These are phyloP conservation scores for Apoda limacodes DNA, from an alignment of 2,888 invertebrate genomes.

Conservation along the genomic window DNA sequence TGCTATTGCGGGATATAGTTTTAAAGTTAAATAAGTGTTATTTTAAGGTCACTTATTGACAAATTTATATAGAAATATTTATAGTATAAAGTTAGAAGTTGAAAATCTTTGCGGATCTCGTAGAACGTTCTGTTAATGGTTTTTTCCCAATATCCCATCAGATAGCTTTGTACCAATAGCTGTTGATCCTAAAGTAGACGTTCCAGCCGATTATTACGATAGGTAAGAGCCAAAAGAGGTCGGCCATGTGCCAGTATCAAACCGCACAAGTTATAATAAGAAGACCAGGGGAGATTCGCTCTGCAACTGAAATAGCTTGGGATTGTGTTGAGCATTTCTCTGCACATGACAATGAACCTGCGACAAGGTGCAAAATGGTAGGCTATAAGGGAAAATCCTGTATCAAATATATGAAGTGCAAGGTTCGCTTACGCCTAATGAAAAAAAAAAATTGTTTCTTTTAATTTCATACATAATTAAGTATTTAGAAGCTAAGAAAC, in stretches of 20 bases:
- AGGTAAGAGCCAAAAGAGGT: conserved; percentile 19
- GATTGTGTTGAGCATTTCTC: conserved; percentile 20
- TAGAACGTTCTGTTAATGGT: no score
- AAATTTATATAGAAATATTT: no score
- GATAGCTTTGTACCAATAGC: conserved; percentile 20
- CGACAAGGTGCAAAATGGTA: conserved; percentile 15
- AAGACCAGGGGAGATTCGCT: conserved; percentile 18
- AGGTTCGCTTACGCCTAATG: conserved; percentile 5
- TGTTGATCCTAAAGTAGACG: conserved; percentile 19
- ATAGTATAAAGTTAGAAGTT: no score
- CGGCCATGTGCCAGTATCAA: conserved; percentile 19
- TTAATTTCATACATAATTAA: conserved; percentile 13
- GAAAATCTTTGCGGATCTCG: no score
- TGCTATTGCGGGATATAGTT: no score
- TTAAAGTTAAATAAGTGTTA: no score
- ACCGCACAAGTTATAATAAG: conserved; percentile 14
- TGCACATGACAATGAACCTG: conserved; percentile 15
- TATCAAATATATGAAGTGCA: not conserved
- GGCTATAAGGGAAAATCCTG: conserved; percentile 4
- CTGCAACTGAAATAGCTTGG: conserved; percentile 17
- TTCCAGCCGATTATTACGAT: conserved; percentile 21
- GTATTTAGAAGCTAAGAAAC: no score
- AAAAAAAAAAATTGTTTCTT: conserved; percentile 19
- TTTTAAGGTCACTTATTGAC: no score
- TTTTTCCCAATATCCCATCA: no score